phyloP scores from a whole-genome alignment of 2,113 vertebrate genomes.

The Panthera tigris region DNA sequence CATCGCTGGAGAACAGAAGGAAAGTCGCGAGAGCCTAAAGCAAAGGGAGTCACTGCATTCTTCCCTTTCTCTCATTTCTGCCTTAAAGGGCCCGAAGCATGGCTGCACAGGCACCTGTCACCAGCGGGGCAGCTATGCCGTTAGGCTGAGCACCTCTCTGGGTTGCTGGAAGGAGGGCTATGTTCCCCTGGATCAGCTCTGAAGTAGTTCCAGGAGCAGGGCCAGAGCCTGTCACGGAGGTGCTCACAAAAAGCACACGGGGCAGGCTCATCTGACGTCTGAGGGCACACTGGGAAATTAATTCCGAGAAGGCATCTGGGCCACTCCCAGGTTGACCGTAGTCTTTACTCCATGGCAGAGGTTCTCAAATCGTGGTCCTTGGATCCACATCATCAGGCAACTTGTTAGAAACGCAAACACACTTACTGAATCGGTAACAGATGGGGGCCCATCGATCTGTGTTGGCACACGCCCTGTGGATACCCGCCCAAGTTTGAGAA shows the following conservation, averaged over 20 bases:
- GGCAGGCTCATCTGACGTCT: background rate
- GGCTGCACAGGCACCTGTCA: background rate
- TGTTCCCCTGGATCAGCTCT: background rate
- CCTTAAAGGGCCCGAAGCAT: background rate
- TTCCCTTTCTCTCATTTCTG: background rate
- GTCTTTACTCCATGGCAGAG: background rate
- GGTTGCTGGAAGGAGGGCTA: background rate
- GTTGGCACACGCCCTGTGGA: background rate
- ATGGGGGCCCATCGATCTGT: background rate
- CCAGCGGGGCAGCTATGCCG: background rate
- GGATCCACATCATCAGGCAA: background rate
- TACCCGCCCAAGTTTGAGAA: background rate
- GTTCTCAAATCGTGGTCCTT: background rate
- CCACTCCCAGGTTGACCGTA: background rate
- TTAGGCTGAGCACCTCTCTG: background rate
- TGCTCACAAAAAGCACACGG: no score
- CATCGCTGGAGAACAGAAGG: background rate
- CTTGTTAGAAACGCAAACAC: background rate
- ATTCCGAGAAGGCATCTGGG: background rate
- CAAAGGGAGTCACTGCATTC: background rate
- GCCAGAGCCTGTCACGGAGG: background rate
- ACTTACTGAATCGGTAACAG: background rate
- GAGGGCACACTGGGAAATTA: background rate
- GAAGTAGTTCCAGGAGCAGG: background rate
- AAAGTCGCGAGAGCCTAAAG: background rate